phyloP scores from a whole-genome alignment of 2,797 vertebrate species.

The Cyprinella venusta region DNA sequence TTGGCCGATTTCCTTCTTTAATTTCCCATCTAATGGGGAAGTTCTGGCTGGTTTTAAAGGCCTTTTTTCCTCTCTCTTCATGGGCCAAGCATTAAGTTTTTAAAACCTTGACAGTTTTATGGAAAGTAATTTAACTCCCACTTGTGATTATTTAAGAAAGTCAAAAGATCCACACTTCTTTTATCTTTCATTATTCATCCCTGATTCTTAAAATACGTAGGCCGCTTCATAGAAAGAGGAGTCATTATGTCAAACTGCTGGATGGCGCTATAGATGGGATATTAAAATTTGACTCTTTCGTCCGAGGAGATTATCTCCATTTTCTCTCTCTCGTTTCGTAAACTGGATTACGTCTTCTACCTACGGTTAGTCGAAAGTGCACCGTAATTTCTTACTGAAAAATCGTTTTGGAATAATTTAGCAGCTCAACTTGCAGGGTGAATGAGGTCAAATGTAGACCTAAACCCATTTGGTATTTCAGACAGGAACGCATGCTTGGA shows the following conservation, averaged over 20 bases:
- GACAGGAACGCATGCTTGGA: conserved; percentile 24
- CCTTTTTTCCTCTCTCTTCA: conserved; percentile 56
- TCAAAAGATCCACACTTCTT: conserved; percentile 65
- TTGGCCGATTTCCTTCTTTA: conserved; percentile 38
- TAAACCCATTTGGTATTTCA: conserved; percentile 32
- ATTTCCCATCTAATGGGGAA: conserved; percentile 67
- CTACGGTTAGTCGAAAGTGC: not conserved
- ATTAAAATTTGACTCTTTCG: conserved; percentile 64
- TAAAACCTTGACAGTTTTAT: conserved; percentile 65
- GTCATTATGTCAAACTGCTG: conserved; percentile 68
- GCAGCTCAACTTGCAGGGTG: not conserved
- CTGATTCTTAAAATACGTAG: conserved; percentile 53
- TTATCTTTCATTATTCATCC: conserved; percentile 68
- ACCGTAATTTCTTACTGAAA: conserved; percentile 9
- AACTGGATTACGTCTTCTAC: conserved; percentile 40
- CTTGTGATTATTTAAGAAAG: conserved; percentile 70
- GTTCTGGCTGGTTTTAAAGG: conserved; percentile 58
- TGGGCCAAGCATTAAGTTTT: conserved; percentile 60
- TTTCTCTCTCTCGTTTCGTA: conserved; percentile 46
- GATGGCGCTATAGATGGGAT: conserved; percentile 64
- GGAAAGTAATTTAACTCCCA: conserved; percentile 65
- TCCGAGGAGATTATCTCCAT: conserved; percentile 65
- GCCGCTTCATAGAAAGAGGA: conserved; percentile 52
- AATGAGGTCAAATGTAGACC: conserved; percentile 35
- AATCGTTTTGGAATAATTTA: conserved; percentile 30